These are phyloP conservation scores for Drosophila punjabiensis DNA, from an alignment of 1,140 invertebrate genomes.

Conservation along the genomic window DNA sequence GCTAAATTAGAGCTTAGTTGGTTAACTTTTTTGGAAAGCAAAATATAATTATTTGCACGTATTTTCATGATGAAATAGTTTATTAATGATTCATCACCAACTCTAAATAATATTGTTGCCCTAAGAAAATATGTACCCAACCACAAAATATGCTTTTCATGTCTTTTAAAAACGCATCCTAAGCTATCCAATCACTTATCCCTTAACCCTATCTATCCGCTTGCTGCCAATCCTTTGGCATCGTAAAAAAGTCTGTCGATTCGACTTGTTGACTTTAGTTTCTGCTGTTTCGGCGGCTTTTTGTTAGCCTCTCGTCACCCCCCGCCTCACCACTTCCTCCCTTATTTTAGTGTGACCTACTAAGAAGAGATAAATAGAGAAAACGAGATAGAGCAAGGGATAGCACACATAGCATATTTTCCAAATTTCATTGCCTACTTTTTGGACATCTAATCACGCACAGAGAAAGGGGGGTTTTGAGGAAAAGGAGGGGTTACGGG, in stretches of 20 bases:
- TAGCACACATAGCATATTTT: conserved; percentile 54
- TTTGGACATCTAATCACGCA: conserved; percentile 70
- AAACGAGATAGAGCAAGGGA: conserved; percentile 15
- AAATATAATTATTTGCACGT: conserved; percentile 3
- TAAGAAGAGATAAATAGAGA: neutral
- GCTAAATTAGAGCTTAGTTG: neutral
- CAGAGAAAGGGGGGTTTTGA: neutral
- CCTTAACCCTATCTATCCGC: conserved; percentile 5
- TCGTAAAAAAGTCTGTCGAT: conserved; percentile 36
- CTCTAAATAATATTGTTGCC: neutral
- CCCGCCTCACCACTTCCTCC: too few relatives aligned
- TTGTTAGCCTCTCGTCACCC: conserved; percentile 1
- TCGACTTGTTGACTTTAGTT: conserved; percentile 48
- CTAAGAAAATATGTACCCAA: neutral
- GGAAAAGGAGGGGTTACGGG: neutral
- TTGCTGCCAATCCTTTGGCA: conserved; percentile 20
- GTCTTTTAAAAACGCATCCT: conserved; percentile 36
- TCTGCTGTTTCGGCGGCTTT: conserved; percentile 39
- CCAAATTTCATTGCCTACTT: conserved; percentile 66
- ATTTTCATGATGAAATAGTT: neutral
- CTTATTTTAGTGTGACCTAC: conserved; percentile 22
- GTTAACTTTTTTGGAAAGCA: neutral
- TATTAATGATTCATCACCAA: neutral
- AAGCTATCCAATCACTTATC: conserved; percentile 49
- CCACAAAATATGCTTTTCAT: conserved; percentile 7